Conservation (phyloP, 2,113 vertebrate species). For the Crotophaga sulcirostris region DNA sequence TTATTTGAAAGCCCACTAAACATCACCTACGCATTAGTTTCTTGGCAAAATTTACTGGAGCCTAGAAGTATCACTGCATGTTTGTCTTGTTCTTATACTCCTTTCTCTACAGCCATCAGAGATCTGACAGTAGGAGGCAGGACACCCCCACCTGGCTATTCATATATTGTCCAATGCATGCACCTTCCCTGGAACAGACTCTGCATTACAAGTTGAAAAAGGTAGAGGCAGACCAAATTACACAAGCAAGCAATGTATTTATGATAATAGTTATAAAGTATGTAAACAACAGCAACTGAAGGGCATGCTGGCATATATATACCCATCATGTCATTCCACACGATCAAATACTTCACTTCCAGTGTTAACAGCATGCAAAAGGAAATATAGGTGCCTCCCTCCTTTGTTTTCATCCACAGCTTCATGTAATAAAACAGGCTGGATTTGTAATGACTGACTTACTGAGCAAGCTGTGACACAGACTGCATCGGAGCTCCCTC, state of each 20-base stretch:
- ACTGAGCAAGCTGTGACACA: fast-evolving
- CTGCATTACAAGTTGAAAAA: not conserved
- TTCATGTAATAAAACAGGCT: fast-evolving
- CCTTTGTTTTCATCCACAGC: not conserved
- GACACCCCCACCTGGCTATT: not conserved
- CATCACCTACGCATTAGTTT: not conserved
- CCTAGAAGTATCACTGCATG: not conserved
- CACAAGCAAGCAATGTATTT: not conserved
- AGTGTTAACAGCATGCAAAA: not conserved
- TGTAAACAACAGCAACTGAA: fast-evolving
- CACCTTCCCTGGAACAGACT: not conserved
- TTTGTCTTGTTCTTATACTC: not conserved
- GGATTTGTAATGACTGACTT: fast-evolving
- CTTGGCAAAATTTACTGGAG: not conserved
- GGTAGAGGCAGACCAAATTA: not conserved
- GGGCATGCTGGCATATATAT: not conserved
- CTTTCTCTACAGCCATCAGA: not conserved
- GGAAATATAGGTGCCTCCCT: not conserved
- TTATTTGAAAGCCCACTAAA: not conserved
- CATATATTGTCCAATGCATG: not conserved
- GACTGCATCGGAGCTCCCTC: conserved; percentile 59
- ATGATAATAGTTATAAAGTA: not conserved
- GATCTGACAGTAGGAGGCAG: fast-evolving
- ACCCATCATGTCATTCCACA: not conserved
- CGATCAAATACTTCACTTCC: not conserved